Percentiles rank a stretch among this genome's conserved stretches.
Evolutionary conservation across 2,113 vertebrate species (phyloP).

Genomic region (Euleptes europaea): DNA sequence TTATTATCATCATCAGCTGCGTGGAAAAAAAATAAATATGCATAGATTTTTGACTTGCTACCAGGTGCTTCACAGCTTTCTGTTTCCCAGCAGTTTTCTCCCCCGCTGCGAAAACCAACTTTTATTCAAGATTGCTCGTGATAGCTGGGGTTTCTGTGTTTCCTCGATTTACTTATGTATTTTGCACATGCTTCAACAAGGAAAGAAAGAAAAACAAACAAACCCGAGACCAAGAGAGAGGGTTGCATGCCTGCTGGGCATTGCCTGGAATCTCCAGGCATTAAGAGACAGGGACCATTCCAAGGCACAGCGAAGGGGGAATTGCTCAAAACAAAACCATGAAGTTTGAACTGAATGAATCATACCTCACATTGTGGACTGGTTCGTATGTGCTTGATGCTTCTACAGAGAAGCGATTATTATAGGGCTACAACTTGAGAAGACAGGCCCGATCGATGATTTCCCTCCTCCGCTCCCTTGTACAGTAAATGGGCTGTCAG

Average conservation of each 20-base stretch:
- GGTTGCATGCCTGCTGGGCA: background rate
- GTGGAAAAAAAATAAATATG: slow-evolving; percentile 2
- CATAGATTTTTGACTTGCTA: background rate
- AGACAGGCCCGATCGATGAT: background rate
- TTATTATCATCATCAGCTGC: slow-evolving; percentile 34
- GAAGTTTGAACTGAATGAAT: background rate
- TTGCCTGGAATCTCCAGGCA: background rate
- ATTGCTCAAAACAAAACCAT: background rate
- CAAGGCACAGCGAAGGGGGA: background rate
- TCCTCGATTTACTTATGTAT: too few relatives aligned
- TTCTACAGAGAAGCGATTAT: background rate
- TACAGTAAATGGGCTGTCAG: background rate
- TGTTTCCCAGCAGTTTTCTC: slow-evolving; percentile 7
- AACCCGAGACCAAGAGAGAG: background rate
- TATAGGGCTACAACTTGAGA: background rate
- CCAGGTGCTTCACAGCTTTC: slow-evolving; percentile 16
- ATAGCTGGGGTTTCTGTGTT: background rate
- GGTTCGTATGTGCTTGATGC: background rate
- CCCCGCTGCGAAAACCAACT: slow-evolving; percentile 26
- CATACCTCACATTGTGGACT: background rate
- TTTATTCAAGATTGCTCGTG: background rate
- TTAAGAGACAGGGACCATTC: background rate
- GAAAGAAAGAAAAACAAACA: background rate
- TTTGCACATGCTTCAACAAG: too few relatives aligned
- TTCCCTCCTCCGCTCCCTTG: background rate